These are phyloP conservation scores for Limnodromus scolopaceus DNA, from an alignment of 2,797 vertebrate species.

Conservation along the genomic window DNA sequence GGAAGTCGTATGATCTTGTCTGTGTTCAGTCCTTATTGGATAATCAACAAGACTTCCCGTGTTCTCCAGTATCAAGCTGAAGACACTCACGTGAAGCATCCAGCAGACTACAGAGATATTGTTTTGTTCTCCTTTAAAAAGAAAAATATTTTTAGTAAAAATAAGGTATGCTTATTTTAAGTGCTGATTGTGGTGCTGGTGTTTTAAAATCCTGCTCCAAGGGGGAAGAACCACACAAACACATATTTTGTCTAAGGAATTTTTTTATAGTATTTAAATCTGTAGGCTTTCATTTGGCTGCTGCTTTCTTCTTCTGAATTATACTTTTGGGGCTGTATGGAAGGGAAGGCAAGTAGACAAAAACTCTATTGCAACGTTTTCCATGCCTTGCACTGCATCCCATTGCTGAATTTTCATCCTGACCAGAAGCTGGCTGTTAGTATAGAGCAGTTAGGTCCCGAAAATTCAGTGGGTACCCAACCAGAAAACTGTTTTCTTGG, in stretches of 20 bases:
- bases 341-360: not conserved
- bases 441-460: not conserved
- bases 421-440: not conserved
- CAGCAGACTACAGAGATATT: slow-evolving; percentile 89
- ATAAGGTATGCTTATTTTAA: slow-evolving; percentile 82
- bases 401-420: not conserved
- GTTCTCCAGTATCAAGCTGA: slow-evolving; percentile 94
- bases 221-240: fast-evolving
- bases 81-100: slow-evolving; percentile 89
- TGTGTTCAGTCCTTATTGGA: slow-evolving; percentile 94
- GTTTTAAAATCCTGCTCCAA: not conserved
- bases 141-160: slow-evolving; percentile 95
- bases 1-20: slow-evolving; percentile 83
- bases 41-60: slow-evolving; percentile 95
- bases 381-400: not conserved
- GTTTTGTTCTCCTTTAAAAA: slow-evolving; percentile 95
- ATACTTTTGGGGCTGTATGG: not conserved
- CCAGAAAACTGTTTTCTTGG: not conserved
- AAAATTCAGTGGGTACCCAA: not conserved
- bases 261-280: not conserved
- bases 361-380: not conserved
- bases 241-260: not conserved
- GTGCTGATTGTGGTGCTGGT: not conserved
- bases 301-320: not conserved
- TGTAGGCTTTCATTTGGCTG: not conserved